Conservation (phyloP, 1,140 invertebrate genomes). For the Drosophila biarmipes region DNA sequence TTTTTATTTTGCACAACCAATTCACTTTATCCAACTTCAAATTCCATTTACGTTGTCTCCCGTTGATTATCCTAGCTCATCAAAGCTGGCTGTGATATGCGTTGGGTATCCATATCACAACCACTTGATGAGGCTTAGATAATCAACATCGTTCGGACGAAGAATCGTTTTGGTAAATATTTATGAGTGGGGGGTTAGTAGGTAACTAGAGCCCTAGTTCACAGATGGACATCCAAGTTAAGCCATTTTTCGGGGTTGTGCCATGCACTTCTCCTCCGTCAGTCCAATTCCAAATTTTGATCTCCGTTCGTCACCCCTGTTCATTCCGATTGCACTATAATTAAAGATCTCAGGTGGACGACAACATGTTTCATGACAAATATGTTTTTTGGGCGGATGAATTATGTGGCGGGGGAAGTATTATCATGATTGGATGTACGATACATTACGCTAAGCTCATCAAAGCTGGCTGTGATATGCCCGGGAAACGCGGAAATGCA, state of each 20-base stretch:
- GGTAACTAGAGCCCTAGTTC: background rate
- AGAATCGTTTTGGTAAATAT: constrained; percentile 7
- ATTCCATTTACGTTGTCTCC: constrained; percentile 65
- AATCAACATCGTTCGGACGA: constrained; percentile 77
- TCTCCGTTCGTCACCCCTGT: background rate
- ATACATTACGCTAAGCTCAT: constrained; percentile 88
- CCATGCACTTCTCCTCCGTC: constrained; percentile 6
- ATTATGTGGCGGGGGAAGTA: constrained; percentile 9
- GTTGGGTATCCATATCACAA: constrained; percentile 90
- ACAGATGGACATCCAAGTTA: background rate
- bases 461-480: constrained; percentile 97
- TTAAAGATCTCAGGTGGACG: background rate
- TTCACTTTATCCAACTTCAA: constrained; percentile 48
- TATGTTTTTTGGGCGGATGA: constrained; percentile 12
- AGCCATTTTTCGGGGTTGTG: constrained; percentile 4
- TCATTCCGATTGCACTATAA: constrained; percentile 12
- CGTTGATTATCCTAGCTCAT: constrained; percentile 89
- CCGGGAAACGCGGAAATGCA: constrained; percentile 85
- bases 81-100: constrained; percentile 97
- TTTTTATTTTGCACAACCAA: constrained; percentile 44
- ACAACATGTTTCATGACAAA: constrained; percentile 10
- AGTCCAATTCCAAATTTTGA: constrained; percentile 33
- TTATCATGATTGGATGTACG: constrained; percentile 64
- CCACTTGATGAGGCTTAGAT: constrained; percentile 88
- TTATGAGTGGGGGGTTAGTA: constrained; percentile 12